Base-by-base conservation (phyloP, 2,888 invertebrate species). In the Cantharis rustica region DNA sequence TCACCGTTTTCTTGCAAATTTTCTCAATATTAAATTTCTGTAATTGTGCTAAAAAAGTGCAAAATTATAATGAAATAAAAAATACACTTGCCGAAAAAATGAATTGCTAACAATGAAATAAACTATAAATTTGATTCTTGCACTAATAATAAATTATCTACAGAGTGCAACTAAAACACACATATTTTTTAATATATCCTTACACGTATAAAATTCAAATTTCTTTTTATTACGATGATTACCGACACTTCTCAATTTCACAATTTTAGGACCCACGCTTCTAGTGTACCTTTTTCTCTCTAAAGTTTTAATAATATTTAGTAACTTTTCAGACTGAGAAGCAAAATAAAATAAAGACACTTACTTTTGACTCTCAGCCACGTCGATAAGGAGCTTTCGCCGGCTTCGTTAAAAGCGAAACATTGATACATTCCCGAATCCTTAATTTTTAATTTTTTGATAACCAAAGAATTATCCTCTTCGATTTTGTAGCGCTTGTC, bases 351-450 rank as follows among this genome's bases (percentile, higher is more conserved):
- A 61, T 16, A 13, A 20, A 23, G 66, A 74, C 80, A 93, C 96
- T 95, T 91, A 98, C 98, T 97, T 93, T 97, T 97, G 26, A 98
- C 97, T 89, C 95, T 94, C 64, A 98, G 89, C 97, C 97, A 98
- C 1, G 97, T 96, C 82, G 95, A 95, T 79, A 94, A 93, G 4
- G 96, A 96, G 72, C 94, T 93, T 88, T 97, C 96, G 11, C 98
- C 99, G 1, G 96, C 98, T 83, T 93, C 93, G 86, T 98, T 99
- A 73, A 90, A 90, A 0, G 96, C 97, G 84, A 98, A 93, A 87
- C 99, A 99, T 88, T 99, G 98, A 86, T 96, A 98, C 91, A 98
- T 95, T 69, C 98, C 98, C 79, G 95, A 94, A 88, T 98, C 97
- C 80, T 93, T 93, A 88, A 95, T 93, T 82, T 93, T 91, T 64